Evolutionary conservation across 2,888 invertebrate genomes (phyloP).

Genomic region (Branchellion lobata): DNA sequence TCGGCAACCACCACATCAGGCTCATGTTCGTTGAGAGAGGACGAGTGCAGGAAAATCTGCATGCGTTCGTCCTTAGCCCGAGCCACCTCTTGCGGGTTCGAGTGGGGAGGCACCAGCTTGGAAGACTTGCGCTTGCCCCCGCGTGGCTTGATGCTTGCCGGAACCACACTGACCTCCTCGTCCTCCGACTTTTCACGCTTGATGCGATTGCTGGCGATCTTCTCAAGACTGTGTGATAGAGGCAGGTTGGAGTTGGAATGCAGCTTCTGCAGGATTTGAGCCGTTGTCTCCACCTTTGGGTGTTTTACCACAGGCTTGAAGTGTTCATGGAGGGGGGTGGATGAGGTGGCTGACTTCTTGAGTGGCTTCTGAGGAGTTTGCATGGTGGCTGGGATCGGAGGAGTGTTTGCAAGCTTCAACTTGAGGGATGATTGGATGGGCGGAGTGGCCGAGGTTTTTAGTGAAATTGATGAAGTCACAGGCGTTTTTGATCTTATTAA

Average conservation of each 20-base stretch:
- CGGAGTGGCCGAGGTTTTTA: not conserved
- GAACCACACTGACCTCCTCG: conserved; percentile 54
- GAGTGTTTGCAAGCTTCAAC: not conserved
- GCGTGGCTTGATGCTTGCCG: conserved; percentile 57
- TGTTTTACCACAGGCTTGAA: not conserved
- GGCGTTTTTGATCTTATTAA: not conserved
- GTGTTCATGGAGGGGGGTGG: not conserved
- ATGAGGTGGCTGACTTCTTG: not conserved
- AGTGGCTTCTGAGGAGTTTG: not conserved
- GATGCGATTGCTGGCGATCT: conserved; percentile 59
- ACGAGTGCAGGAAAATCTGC: conserved; percentile 61
- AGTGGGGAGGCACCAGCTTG: conserved; percentile 51
- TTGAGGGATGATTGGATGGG: not conserved
- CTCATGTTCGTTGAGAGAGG: conserved; percentile 53
- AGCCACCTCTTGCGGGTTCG: conserved; percentile 54
- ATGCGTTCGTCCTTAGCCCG: conserved; percentile 62
- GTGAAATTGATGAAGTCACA: not conserved
- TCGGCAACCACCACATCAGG: not conserved
- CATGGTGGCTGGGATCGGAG: not conserved
- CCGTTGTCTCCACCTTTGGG: conserved; percentile 73
- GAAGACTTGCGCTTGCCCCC: conserved; percentile 54
- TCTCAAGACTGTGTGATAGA: conserved; percentile 55
- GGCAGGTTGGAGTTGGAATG: conserved; percentile 64
- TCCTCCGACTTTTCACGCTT: conserved; percentile 55
- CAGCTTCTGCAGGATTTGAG: conserved; percentile 77